These are phyloP conservation scores for Aradophagus sp. DNA, from an alignment of 1,140 invertebrate species.

Conservation along the genomic window DNA sequence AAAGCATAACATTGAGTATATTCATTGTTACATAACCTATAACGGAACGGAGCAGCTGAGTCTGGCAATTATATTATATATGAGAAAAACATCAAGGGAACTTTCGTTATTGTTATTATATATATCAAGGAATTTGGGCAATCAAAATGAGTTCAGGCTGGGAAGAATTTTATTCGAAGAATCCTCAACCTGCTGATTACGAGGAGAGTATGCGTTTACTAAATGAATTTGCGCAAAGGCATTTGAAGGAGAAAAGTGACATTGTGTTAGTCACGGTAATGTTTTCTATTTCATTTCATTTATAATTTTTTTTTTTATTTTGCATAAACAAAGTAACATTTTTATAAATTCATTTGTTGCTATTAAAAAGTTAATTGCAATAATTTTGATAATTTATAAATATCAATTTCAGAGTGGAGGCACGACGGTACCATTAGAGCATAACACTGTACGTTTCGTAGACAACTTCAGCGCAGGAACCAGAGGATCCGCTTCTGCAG, in stretches of 20 bases:
- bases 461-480: conserved; percentile 99
- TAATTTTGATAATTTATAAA: too few relatives aligned
- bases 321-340: too few relatives aligned
- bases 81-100: too few relatives aligned
- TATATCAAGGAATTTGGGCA: too few relatives aligned
- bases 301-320: conserved; percentile 24
- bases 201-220: conserved; percentile 81
- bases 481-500: conserved; percentile 93
- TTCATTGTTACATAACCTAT: too few relatives aligned
- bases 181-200: conserved; percentile 83
- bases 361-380: too few relatives aligned
- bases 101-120: too few relatives aligned
- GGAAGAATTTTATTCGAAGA: conserved; percentile 87
- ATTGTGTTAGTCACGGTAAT: conserved; percentile 87
- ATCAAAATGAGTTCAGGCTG: conserved; percentile 77
- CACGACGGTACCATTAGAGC: conserved; percentile 96
- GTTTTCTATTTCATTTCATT: conserved; percentile 21
- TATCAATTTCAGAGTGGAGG: conserved; percentile 87
- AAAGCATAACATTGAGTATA: too few relatives aligned
- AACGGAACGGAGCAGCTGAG: too few relatives aligned
- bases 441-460: conserved; percentile 97
- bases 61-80: too few relatives aligned
- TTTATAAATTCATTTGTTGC: conserved; percentile 1
- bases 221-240: conserved; percentile 81
- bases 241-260: conserved; percentile 78